phyloP scores from a whole-genome alignment of 2,888 invertebrate species.

The Campoletis raptor region DNA sequence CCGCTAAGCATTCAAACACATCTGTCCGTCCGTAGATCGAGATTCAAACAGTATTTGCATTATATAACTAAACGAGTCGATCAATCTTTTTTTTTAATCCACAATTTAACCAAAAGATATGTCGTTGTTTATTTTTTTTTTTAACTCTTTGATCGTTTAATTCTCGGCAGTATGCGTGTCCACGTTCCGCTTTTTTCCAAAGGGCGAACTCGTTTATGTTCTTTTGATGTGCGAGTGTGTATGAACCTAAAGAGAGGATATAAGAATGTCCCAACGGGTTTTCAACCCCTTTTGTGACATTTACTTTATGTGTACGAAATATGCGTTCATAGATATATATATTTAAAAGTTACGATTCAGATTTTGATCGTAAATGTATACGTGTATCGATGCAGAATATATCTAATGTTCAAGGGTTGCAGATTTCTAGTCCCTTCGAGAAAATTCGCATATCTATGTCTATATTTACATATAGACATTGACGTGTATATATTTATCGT shows the following conservation, averaged over 20 bases:
- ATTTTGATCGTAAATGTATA: constrained; percentile 12
- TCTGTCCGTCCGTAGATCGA: not conserved
- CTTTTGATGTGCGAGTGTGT: constrained; percentile 55
- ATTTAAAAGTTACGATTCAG: constrained; percentile 11
- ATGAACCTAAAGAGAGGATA: constrained; percentile 9
- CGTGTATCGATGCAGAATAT: constrained; percentile 4
- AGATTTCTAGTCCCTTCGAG: constrained; percentile 53
- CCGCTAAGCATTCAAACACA: not conserved
- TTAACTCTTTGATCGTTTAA: constrained; percentile 18
- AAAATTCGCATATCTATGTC: not conserved
- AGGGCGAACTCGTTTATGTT: not conserved
- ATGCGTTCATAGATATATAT: not conserved
- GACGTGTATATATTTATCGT: not conserved
- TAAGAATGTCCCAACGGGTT: constrained; percentile 48
- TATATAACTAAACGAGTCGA: constrained; percentile 4
- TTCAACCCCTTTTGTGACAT: constrained; percentile 52
- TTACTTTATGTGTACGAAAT: not conserved
- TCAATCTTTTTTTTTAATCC: not conserved
- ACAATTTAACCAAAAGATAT: constrained; percentile 4
- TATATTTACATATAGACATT: not conserved
- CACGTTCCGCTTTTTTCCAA: constrained; percentile 30
- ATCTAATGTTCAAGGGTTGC: constrained; percentile 49
- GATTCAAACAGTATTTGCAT: constrained; percentile 6
- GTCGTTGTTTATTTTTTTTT: not conserved
- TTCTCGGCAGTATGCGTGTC: constrained; percentile 23